phyloP scores from a whole-genome alignment of 2,888 invertebrate genomes.

The Argyra leucocephala region DNA sequence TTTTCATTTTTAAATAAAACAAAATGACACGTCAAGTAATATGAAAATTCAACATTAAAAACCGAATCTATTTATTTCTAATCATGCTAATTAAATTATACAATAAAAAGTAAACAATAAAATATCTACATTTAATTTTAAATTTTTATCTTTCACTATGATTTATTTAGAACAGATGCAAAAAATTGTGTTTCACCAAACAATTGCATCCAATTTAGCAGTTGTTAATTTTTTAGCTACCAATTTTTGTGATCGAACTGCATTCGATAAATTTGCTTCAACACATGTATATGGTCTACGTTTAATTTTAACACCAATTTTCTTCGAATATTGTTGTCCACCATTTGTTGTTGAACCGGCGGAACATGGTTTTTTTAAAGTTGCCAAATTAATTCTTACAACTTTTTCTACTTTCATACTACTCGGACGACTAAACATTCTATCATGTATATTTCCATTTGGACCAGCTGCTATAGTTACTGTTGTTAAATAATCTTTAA shows the following conservation, averaged over 20 bases:
- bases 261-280: constrained; percentile 51
- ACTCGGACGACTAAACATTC: constrained; percentile 35
- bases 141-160: too few relatives aligned
- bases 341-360: too few relatives aligned
- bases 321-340: background rate
- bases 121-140: too few relatives aligned
- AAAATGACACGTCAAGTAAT: too few relatives aligned
- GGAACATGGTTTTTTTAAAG: constrained; percentile 23
- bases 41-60: too few relatives aligned
- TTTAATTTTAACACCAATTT: constrained; percentile 10
- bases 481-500: constrained; percentile 54
- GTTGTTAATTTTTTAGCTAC: constrained; percentile 29
- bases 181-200: background rate
- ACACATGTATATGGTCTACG: constrained; percentile 49
- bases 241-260: constrained; percentile 42
- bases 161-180: too few relatives aligned
- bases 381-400: constrained; percentile 30
- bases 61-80: too few relatives aligned
- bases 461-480: constrained; percentile 46
- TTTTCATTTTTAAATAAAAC: too few relatives aligned
- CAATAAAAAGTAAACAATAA: too few relatives aligned
- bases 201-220: constrained; percentile 27
- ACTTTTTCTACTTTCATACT: constrained; percentile 42
- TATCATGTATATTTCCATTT: constrained; percentile 35
- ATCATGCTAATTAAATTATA: too few relatives aligned